Evolutionary conservation across 2,113 vertebrate genomes (phyloP).

Genomic region (Ammospiza nelsoni): DNA sequence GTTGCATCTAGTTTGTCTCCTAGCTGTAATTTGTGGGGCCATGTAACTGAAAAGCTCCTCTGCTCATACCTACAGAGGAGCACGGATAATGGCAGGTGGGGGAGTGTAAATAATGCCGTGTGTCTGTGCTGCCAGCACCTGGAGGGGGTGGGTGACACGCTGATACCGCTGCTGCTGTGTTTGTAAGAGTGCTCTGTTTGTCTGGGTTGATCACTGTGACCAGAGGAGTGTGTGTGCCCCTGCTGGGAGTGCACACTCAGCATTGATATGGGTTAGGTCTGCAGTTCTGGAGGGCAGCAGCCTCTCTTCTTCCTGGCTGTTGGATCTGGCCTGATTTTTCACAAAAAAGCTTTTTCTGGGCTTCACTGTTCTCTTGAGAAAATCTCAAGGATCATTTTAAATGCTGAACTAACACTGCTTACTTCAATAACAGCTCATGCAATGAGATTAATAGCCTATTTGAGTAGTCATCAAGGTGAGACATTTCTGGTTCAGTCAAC

Average conservation of each 20-base stretch:
- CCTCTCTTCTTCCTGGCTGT: neutral
- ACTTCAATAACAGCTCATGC: neutral
- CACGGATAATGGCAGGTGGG: neutral
- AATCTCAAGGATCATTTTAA: neutral
- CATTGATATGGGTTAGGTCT: accelerated
- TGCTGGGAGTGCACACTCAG: neutral
- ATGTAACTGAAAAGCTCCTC: neutral
- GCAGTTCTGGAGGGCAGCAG: neutral
- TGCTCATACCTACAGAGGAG: neutral
- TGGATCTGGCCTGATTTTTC: neutral
- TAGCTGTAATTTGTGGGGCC: neutral
- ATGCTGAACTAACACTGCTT: neutral
- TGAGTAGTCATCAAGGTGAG: neutral
- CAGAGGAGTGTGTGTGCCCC: neutral
- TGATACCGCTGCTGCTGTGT: accelerated
- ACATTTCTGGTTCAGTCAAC: neutral
- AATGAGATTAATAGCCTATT: neutral
- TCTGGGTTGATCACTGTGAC: neutral
- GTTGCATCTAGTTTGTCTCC: neutral
- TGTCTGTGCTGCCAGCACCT: neutral
- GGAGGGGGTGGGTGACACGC: neutral
- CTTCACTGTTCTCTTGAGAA: neutral
- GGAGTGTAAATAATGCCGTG: neutral
- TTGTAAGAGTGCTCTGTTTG: neutral
- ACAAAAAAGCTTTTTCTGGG: neutral